Evolutionary conservation across 1,140 invertebrate genomes (phyloP).

Genomic region (Drosophila simulans): DNA sequence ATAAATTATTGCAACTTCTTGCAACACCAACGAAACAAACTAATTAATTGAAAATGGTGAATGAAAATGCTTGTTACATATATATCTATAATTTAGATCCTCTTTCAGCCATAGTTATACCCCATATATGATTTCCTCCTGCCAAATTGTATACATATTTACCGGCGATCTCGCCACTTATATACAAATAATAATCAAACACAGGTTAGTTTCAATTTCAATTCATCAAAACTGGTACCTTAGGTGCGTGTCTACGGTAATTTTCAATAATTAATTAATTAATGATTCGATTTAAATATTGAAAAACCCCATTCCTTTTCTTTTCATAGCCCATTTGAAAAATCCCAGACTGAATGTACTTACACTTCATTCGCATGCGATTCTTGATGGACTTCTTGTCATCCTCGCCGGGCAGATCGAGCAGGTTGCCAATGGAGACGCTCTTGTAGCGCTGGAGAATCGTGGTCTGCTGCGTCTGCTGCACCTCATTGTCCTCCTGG

Average conservation of each 20-base stretch:
- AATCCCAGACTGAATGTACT: slow-evolving; percentile 20
- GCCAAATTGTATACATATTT: not conserved
- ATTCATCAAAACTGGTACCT: not conserved
- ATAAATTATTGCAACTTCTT: no score
- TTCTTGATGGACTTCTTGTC: slow-evolving; percentile 81
- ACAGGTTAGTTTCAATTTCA: not conserved
- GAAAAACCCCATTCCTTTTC: no score
- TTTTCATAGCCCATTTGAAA: no score
- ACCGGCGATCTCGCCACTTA: not conserved
- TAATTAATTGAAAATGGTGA: not conserved
- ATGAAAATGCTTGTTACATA: no score
- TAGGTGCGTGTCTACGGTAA: not conserved
- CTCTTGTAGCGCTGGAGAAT: slow-evolving; percentile 74
- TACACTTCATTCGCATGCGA: slow-evolving; percentile 75
- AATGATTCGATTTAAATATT: no score
- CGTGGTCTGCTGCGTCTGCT: slow-evolving; percentile 59
- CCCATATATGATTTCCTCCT: no score
- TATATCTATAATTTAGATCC: no score
- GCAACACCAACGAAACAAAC: no score
- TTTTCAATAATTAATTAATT: not conserved
- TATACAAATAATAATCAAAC: not conserved
- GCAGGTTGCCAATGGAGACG: slow-evolving; percentile 72
- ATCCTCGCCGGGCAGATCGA: slow-evolving; percentile 74
- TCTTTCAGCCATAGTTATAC: no score
- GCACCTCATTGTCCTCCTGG: slow-evolving; percentile 70